Base-by-base conservation (phyloP, 2,888 invertebrate genomes). In the Notodonta dromedarius region DNA sequence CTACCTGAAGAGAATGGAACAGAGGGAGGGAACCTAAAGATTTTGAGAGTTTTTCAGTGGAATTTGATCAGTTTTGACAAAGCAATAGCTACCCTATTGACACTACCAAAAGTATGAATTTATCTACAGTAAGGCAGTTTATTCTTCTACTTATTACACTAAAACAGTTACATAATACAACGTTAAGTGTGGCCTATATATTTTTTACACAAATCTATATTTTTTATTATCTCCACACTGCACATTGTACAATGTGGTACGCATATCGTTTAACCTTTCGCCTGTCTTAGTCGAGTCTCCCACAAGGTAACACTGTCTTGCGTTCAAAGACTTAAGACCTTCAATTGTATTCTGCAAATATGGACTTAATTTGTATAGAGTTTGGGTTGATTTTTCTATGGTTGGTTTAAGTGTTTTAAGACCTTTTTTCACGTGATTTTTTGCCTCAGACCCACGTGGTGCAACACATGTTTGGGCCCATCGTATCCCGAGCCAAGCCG, bases 251-350 rank as follows among this genome's bases (percentile, higher is more conserved):
- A 91, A 90, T 88, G 79, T 91, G 92, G 80, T 85, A 83, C 85
- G 84, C 90, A 90, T 91, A 87, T 86, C 79, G 79, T 85, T 86
- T 87, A 91, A 90, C 90, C 90, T 91, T 89, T 90, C 78, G 87
- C 85, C 81, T 87, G 84, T 87, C 85, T 83, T 86, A 78, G 76
- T 77, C 24, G 81, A 83, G 86, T 91, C 93, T 91, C 93, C 93
- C 93, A 91, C 93, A 91, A 92, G 91, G 93, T 93, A 86, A 86
- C 65, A 61, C 14, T 40, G 39, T 39, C 12, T 48, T 8, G 35
- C 52, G 59, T 14, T 53, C 52, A 50, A 68, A 61, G 70, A 57
- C 59, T 57, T 59, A 55, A 68, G 66, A 65, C 16, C 51, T 24
- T 11, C 5, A 52, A 35, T 11, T 40, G 0, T 7, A 11, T 42